These are phyloP conservation scores for Cryptophagus acutangulus DNA, from an alignment of 2,888 invertebrate species.

Conservation along the genomic window DNA sequence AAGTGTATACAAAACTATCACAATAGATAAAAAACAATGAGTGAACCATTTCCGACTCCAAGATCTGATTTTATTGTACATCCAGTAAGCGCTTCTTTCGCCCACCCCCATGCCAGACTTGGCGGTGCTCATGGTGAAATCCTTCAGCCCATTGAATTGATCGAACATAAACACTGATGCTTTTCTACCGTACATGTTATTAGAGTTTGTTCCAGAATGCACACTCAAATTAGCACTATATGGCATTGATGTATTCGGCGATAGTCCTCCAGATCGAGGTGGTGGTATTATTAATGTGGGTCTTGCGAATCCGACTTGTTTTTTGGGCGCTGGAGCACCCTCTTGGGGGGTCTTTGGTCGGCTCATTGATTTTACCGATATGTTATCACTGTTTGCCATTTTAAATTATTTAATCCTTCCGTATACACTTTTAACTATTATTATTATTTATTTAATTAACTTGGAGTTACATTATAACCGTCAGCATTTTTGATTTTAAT, in stretches of 20 bases:
- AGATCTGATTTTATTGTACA: conserved; percentile 71
- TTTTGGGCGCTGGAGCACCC: conserved; percentile 10
- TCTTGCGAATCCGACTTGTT: conserved; percentile 34
- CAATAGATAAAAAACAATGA: conserved; percentile 75
- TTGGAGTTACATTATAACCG: too few species aligned
- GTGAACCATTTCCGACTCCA: conserved; percentile 85
- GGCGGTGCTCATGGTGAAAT: conserved; percentile 66
- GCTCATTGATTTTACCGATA: too few species aligned
- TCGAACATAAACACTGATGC: conserved; percentile 76
- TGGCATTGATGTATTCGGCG: conserved; percentile 4
- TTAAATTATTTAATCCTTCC: too few species aligned
- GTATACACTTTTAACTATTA: too few species aligned
- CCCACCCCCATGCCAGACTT: conserved; percentile 79
- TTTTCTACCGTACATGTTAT: conserved; percentile 48
- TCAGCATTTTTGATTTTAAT: too few species aligned
- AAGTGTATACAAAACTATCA: conserved; percentile 72
- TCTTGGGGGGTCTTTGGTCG: conserved; percentile 20
- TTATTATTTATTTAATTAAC: too few species aligned
- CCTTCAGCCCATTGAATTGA: conserved; percentile 72
- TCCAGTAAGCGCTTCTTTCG: conserved; percentile 75
- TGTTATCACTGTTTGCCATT: too few species aligned
- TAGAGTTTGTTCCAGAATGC: conserved; percentile 11
- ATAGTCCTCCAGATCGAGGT: conserved; percentile 14
- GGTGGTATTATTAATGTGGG: conserved; percentile 41
- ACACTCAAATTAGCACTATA: conserved; percentile 5